A percentile compares a stretch with the other conserved stretches of the same genome.
phyloP scores from a whole-genome alignment of 2,113 vertebrate species.

The Ameiurus melas region DNA sequence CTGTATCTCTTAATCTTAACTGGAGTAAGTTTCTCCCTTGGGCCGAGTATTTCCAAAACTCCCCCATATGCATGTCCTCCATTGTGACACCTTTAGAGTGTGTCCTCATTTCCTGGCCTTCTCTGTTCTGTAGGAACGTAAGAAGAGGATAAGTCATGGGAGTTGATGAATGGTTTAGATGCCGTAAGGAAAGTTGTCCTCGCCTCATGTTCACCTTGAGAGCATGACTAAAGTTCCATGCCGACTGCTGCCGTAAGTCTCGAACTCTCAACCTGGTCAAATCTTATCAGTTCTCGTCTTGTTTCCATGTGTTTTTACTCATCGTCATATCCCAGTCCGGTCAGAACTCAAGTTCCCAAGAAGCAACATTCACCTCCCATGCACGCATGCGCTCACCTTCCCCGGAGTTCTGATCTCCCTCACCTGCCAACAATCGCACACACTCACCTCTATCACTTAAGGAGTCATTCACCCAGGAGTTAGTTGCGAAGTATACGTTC shows the following conservation, averaged over 20 bases:
- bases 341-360: too few relatives aligned
- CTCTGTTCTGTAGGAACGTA: background rate
- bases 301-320: background rate
- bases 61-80: background rate
- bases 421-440: too few relatives aligned
- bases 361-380: too few relatives aligned
- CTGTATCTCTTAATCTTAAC: background rate
- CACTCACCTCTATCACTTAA: too few relatives aligned
- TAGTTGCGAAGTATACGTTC: too few relatives aligned
- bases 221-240: background rate
- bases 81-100: background rate
- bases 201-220: background rate
- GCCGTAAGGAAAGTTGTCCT: background rate
- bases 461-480: too few relatives aligned
- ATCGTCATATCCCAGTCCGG: background rate
- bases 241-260: background rate
- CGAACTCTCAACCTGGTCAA: background rate
- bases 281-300: background rate
- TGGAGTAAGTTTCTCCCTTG: background rate
- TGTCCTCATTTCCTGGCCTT: conserved; percentile 5
- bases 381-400: too few relatives aligned
- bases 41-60: background rate
- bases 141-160: background rate
- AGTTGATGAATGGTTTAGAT: conserved; percentile 9
- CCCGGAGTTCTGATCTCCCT: too few relatives aligned